Conservation (phyloP, 2,797 vertebrate species). For the Chanos chanos region DNA sequence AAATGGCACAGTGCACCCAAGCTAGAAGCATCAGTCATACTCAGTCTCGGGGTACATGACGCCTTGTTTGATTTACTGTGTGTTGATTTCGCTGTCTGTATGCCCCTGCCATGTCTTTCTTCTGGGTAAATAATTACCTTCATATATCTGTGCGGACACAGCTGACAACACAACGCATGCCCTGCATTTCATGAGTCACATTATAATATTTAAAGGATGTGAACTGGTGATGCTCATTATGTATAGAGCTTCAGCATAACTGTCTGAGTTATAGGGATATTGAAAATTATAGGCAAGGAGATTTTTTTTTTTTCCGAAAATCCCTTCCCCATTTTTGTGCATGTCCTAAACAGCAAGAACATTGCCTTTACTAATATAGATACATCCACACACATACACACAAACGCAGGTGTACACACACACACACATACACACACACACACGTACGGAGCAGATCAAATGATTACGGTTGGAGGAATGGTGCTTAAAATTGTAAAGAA, state of each 20-base stretch:
- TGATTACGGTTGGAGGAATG: too few relatives aligned
- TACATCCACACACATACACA: too few relatives aligned
- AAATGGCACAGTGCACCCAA: neutral
- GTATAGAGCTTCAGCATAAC: neutral
- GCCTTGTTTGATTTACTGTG: slow-evolving; percentile 23
- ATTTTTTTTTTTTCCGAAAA: too few relatives aligned
- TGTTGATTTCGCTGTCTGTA: slow-evolving; percentile 18
- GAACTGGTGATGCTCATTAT: neutral
- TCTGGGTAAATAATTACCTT: slow-evolving; percentile 33
- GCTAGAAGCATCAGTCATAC: slow-evolving; percentile 11
- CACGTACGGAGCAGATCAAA: too few relatives aligned
- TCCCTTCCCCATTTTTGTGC: too few relatives aligned
- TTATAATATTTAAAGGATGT: slow-evolving; percentile 17
- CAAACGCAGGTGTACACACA: too few relatives aligned
- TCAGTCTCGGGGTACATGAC: neutral
- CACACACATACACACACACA: too few relatives aligned
- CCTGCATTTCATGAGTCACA: slow-evolving; percentile 7
- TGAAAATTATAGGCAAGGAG: too few relatives aligned
- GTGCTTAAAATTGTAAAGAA: slow-evolving; percentile 1
- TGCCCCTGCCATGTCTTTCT: slow-evolving; percentile 15
- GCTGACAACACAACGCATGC: slow-evolving; percentile 6
- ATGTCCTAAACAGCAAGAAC: too few relatives aligned
- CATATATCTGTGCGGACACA: slow-evolving; percentile 16
- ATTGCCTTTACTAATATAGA: too few relatives aligned
- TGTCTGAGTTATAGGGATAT: too few relatives aligned